These are phyloP conservation scores for Caenorhabditis panamensis DNA, from an alignment of 2,888 invertebrate genomes.

Conservation along the genomic window DNA sequence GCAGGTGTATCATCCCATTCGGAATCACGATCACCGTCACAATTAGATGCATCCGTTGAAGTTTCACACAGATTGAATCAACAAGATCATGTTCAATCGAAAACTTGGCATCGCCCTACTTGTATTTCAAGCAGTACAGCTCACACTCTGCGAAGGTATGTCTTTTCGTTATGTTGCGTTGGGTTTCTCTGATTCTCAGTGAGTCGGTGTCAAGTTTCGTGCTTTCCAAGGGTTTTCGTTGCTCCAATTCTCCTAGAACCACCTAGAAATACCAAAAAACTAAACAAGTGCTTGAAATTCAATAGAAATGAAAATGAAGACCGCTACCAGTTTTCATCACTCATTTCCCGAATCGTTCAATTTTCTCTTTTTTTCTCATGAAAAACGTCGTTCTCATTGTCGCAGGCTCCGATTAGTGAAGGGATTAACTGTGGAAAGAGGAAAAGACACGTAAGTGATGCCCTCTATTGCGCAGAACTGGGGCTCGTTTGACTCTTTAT, in stretches of 20 bases:
- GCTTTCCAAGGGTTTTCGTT: neutral
- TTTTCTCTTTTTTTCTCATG: slow-evolving; percentile 3
- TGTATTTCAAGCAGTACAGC: slow-evolving; percentile 20
- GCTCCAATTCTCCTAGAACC: slow-evolving; percentile 8
- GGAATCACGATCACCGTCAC: slow-evolving; percentile 53
- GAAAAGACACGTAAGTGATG: slow-evolving; percentile 2
- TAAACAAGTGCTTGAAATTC: no score
- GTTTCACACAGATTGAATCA: slow-evolving; percentile 54
- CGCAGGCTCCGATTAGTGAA: slow-evolving; percentile 35
- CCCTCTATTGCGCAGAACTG: slow-evolving; percentile 32
- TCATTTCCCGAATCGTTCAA: slow-evolving; percentile 17
- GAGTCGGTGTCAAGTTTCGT: slow-evolving; percentile 22
- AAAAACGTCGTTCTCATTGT: slow-evolving; percentile 13
- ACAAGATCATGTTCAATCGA: slow-evolving; percentile 59
- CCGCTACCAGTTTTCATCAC: slow-evolving; percentile 6
- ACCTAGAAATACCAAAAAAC: slow-evolving; percentile 2
- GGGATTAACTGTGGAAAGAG: slow-evolving; percentile 37
- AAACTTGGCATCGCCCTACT: slow-evolving; percentile 42
- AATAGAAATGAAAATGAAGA: neutral
- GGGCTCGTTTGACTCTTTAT: slow-evolving; percentile 36
- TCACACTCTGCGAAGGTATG: slow-evolving; percentile 39
- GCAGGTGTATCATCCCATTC: slow-evolving; percentile 37
- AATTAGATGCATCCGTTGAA: slow-evolving; percentile 56
- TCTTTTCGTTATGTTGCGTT: slow-evolving; percentile 19
- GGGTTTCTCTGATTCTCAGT: neutral